A percentile compares a stretch with the other conserved stretches of the same genome.
phyloP scores from a whole-genome alignment of 2,797 vertebrate species.

The Myotis daubentonii region DNA sequence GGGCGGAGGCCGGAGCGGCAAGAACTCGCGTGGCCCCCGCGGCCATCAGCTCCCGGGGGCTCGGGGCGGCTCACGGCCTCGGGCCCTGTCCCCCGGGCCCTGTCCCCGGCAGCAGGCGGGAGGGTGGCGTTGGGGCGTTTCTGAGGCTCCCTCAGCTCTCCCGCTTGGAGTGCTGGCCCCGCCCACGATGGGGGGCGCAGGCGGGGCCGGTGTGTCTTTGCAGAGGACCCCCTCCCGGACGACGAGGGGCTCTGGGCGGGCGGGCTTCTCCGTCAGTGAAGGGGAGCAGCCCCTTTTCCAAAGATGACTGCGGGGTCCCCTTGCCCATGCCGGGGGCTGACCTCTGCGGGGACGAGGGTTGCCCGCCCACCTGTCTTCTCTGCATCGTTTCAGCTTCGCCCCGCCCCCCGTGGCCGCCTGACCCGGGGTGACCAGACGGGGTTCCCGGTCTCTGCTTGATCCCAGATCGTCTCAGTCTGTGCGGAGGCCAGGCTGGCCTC shows the following conservation, averaged over 20 bases:
- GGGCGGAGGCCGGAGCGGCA: not conserved
- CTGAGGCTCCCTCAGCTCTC: not conserved
- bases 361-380: rapidly evolving
- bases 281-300: conserved; percentile 42
- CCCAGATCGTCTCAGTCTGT: not conserved
- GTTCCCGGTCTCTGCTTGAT: not conserved
- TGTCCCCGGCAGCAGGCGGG: rapidly evolving
- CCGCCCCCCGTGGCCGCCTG: rapidly evolving
- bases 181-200: not conserved
- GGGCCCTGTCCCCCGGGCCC: not conserved
- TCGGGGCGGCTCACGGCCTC: not conserved
- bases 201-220: no score
- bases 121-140: not conserved
- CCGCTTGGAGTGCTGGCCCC: not conserved
- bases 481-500: not conserved
- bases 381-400: not conserved
- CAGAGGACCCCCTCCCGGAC: not conserved
- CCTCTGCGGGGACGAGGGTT: not conserved
- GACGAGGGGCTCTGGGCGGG: rapidly evolving
- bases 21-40: not conserved
- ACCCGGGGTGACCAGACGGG: not conserved
- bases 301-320: conserved; percentile 39
- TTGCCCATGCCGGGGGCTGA: not conserved
- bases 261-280: not conserved
- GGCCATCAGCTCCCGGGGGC: not conserved